Evolutionary conservation across 1,140 invertebrate genomes (phyloP), one percentile per base, ranked within the genome.

Genomic region (Plectus sambesii): DNA sequence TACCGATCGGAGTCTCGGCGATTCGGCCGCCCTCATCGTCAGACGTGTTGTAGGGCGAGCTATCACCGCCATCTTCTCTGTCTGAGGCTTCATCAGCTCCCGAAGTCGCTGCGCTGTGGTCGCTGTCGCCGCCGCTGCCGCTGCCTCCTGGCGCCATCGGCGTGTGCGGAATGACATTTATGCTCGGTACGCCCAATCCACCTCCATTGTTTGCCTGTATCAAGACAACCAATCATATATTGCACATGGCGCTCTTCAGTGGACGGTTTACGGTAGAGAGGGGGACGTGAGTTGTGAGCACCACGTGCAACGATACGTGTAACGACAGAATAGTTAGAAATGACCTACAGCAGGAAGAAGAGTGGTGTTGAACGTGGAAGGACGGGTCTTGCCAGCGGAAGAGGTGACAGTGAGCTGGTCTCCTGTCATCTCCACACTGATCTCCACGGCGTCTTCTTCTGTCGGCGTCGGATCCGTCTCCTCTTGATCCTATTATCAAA

Each of bases 121-220:
- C 53, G 12, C 47, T 51, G 12, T 40, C 27, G 3, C 40, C 40
- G n/a, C 25, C 35, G 6, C 25, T 56, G 26, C n/a, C n/a, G n/a
- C n/a, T n/a, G n/a, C n/a, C 51, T 26, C 53, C 17, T 3, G 46
- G 64, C n/a, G 60, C 66, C n/a, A 68, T 42, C 5, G 64, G 64
- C 12, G 64, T 66, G 42, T 66, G 62, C 5, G 64, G 64, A 23
- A 66, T 66, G 6, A 66, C 47, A 44, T 68, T 65, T 17, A 66
- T 66, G 0, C 50, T 53, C 15, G 64, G 64, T n/a, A 66, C 57
- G 12, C 33, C 45, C 2, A 66, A 49, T 8, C 36, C 51, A 15
- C 27, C 36, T 19, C 37, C 30, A 20, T n/a, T n/a, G n/a, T n/a
- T n/a, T n/a, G n/a, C n/a, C n/a, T n/a, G n/a, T n/a, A n/a, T n/a